Evolutionary conservation across 2,797 vertebrate genomes (phyloP).

Genomic region (Sebastes aleutianus): DNA sequence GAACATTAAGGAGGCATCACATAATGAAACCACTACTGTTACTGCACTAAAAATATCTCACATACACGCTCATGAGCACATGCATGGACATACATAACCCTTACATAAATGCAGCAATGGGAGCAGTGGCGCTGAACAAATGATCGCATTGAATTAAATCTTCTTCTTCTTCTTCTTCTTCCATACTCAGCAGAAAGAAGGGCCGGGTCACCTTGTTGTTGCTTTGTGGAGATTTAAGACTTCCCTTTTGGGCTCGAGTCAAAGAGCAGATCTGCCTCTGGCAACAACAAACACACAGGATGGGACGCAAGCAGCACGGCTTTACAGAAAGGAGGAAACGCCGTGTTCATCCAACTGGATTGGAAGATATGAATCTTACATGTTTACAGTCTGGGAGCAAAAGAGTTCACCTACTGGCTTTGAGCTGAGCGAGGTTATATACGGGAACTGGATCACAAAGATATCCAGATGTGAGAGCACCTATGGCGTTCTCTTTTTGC

Average conservation of each 20-base stretch:
- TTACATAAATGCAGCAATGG: slow-evolving; percentile 57
- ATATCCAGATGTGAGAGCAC: slow-evolving; percentile 11
- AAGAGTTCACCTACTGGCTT: slow-evolving; percentile 9
- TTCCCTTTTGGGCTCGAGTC: slow-evolving; percentile 69
- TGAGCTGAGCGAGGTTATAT: not conserved
- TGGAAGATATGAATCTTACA: slow-evolving; percentile 45
- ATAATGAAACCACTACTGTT: slow-evolving; percentile 43
- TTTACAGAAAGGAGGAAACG: slow-evolving; percentile 40
- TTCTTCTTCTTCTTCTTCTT: slow-evolving; percentile 17
- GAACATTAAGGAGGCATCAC: slow-evolving; percentile 18
- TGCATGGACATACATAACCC: slow-evolving; percentile 53
- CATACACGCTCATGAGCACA: not conserved
- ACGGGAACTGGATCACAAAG: not conserved
- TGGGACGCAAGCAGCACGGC: slow-evolving; percentile 31
- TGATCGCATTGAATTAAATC: slow-evolving; percentile 50
- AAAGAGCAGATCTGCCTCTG: slow-evolving; percentile 66
- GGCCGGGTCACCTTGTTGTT: slow-evolving; percentile 48
- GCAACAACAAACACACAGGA: slow-evolving; percentile 50
- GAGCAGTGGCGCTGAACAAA: slow-evolving; percentile 69
- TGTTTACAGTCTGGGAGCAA: slow-evolving; percentile 33
- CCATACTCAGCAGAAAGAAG: slow-evolving; percentile 20
- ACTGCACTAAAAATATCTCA: slow-evolving; percentile 58
- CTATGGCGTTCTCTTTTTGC: not conserved
- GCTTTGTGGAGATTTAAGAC: slow-evolving; percentile 70
- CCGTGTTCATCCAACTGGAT: slow-evolving; percentile 31